Conservation (phyloP, 1,140 invertebrate genomes). For the Drosophila kikkawai region DNA sequence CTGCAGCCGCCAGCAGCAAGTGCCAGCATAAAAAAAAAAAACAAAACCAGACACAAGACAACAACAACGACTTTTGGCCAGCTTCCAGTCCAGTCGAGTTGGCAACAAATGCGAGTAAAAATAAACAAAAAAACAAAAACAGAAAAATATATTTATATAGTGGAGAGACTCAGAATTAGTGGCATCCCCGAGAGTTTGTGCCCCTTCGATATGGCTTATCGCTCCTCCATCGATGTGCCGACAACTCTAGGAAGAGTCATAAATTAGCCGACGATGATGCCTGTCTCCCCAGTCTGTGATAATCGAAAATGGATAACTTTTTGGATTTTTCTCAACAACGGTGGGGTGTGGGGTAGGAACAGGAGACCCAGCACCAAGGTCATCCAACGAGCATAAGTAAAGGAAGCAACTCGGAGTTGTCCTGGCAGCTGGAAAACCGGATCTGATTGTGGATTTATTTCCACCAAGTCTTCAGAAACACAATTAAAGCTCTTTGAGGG, state of each 20-base stretch:
- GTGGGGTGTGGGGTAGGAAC: neutral
- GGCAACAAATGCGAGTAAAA: constrained; percentile 46
- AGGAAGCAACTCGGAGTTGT: constrained; percentile 35
- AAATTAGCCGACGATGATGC: constrained; percentile 51
- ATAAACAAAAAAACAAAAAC: constrained; percentile 14
- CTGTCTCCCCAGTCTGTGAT: constrained; percentile 38
- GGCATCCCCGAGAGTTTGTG: constrained; percentile 21
- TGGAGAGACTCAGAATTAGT: constrained; percentile 6
- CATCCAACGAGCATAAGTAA: constrained; percentile 4
- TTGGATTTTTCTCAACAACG: constrained; percentile 19
- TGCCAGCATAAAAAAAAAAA: constrained; percentile 24
- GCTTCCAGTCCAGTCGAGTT: constrained; percentile 39
- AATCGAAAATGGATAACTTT: constrained; percentile 61
- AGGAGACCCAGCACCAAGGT: constrained; percentile 25
- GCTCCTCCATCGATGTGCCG: constrained; percentile 39
- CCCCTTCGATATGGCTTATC: constrained; percentile 50
- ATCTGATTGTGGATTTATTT: constrained; percentile 40
- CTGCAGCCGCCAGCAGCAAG: constrained; percentile 62
- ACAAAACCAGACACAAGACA: constrained; percentile 42
- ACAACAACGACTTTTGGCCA: constrained; percentile 51
- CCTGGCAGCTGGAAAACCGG: constrained; percentile 54
- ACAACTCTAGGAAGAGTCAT: constrained; percentile 60
- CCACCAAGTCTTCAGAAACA: constrained; percentile 39
- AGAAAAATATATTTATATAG: neutral
- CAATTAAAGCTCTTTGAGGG: constrained; percentile 54